These are phyloP conservation scores for Semaprochilodus insignis DNA, from an alignment of 2,797 vertebrate species.

Conservation along the genomic window DNA sequence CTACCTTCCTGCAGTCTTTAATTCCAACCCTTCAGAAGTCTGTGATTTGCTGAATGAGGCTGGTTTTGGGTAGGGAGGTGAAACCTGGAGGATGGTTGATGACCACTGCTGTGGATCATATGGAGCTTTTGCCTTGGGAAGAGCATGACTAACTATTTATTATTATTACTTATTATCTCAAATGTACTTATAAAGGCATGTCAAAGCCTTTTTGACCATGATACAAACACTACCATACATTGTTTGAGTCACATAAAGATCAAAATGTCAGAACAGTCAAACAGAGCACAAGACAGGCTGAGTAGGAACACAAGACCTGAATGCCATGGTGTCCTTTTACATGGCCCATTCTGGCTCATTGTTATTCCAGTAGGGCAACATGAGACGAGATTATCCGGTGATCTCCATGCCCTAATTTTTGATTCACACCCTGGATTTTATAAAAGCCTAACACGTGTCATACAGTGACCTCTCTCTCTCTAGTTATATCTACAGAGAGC, in stretches of 20 bases:
- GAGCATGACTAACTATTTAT: background rate
- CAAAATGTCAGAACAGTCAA: background rate
- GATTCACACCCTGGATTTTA: conserved; percentile 13
- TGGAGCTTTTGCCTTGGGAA: too few species aligned
- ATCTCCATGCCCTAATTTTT: conserved; percentile 2
- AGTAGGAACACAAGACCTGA: conserved; percentile 42
- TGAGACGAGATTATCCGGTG: conserved; percentile 29
- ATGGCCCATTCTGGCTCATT: conserved; percentile 29
- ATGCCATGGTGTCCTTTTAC: conserved; percentile 39
- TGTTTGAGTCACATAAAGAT: background rate
- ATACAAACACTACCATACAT: background rate
- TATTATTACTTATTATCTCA: too few species aligned
- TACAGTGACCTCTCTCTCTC: conserved; percentile 4
- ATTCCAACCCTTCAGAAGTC: too few species aligned
- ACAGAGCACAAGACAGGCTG: background rate
- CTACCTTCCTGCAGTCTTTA: too few species aligned
- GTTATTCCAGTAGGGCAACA: conserved; percentile 30
- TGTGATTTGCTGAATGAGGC: too few species aligned
- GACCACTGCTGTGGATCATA: too few species aligned
- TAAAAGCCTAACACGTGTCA: conserved; percentile 3
- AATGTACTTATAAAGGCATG: background rate
- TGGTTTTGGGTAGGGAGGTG: too few species aligned
- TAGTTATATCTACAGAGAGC: background rate
- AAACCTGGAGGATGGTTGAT: too few species aligned
- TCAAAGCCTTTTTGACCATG: too few species aligned